phyloP scores from a whole-genome alignment of 2,888 invertebrate genomes.

The Himalopsyche japonica region DNA sequence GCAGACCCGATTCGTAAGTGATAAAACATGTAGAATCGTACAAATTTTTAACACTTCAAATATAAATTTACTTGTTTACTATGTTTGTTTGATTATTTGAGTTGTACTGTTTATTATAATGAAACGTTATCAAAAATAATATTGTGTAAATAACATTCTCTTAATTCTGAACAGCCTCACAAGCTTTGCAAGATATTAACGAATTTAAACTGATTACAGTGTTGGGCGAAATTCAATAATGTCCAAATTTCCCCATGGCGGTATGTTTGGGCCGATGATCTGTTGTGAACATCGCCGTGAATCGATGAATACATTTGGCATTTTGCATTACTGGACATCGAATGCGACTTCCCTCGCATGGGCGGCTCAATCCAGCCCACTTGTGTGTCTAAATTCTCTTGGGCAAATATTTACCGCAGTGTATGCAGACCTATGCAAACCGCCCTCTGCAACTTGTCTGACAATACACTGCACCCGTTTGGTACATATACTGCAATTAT shows the following conservation, averaged over 20 bases:
- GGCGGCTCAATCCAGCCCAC: background rate
- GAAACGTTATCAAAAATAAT: too few species aligned
- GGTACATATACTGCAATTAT: background rate
- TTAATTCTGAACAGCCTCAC: background rate
- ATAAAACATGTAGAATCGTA: too few species aligned
- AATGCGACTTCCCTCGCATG: background rate
- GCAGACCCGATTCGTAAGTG: too few species aligned
- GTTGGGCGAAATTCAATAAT: background rate
- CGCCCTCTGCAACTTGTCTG: background rate
- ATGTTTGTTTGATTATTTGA: too few species aligned
- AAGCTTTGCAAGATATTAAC: background rate
- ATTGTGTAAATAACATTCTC: too few species aligned
- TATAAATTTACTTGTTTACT: too few species aligned
- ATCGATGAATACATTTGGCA: background rate
- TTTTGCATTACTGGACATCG: background rate
- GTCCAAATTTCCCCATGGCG: background rate
- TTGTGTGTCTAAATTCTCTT: background rate
- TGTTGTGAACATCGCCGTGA: background rate
- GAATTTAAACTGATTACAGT: constrained; percentile 4
- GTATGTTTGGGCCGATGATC: background rate
- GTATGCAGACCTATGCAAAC: background rate
- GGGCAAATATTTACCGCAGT: background rate
- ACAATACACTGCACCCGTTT: background rate
- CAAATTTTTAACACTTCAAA: too few species aligned
- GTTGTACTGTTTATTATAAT: too few species aligned